Evolutionary conservation across 1,140 invertebrate genomes (phyloP).

Genomic region (Cyrtorhinus lividipennis): DNA sequence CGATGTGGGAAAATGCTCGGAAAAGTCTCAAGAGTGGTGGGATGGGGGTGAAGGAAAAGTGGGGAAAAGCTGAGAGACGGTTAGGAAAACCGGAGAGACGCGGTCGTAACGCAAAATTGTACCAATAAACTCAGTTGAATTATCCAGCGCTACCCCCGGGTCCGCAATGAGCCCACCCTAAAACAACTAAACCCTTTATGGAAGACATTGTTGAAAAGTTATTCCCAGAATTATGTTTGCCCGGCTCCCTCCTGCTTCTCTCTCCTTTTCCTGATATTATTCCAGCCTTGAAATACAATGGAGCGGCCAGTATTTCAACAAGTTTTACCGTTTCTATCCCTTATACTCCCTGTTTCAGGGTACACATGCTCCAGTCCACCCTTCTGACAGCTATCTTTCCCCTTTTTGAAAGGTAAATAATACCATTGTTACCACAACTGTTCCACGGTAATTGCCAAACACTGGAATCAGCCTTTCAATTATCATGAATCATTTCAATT

Average conservation of each 20-base stretch:
- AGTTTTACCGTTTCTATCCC: constrained; percentile 1
- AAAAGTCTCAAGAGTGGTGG: not conserved
- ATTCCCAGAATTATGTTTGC: constrained; percentile 16
- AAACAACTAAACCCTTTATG: constrained; percentile 17
- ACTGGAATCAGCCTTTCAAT: too few species aligned
- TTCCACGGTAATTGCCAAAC: not conserved
- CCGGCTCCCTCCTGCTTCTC: not conserved
- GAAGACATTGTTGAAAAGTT: constrained; percentile 17
- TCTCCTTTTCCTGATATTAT: not conserved
- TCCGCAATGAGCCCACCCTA: constrained; percentile 14
- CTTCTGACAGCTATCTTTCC: constrained; percentile 1
- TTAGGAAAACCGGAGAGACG: not conserved
- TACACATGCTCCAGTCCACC: not conserved
- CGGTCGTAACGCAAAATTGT: constrained; percentile 15
- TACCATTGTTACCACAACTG: not conserved
- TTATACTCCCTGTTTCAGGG: not conserved
- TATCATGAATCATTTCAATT: too few species aligned
- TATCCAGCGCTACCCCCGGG: constrained; percentile 10
- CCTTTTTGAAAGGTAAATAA: constrained; percentile 6
- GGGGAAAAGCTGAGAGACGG: not conserved
- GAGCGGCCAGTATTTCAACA: constrained; percentile 4
- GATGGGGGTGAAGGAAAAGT: not conserved
- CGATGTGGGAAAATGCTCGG: not conserved
- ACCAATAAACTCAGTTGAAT: constrained; percentile 16
- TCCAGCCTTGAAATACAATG: constrained; percentile 7